Base-by-base conservation (phyloP, 2,888 invertebrate genomes). In the Volucella zonaria region DNA sequence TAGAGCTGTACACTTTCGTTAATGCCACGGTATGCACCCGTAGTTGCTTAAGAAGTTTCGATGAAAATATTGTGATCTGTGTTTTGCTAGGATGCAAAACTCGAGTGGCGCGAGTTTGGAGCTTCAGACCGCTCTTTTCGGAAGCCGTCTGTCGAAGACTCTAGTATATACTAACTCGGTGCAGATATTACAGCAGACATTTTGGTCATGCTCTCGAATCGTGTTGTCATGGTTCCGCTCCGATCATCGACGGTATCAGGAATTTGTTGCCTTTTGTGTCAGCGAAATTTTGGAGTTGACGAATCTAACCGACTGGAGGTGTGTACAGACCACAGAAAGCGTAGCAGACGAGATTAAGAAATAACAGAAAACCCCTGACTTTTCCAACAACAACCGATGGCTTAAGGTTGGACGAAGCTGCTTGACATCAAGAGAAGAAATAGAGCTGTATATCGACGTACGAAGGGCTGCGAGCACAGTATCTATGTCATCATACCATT, bases 11-110 rank as follows among this genome's bases (percentile, higher is more conserved):
- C 56, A 78, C 82, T 18, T 82, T 80, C 43, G 18, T 76, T 6
- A 82, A 81, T 15, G 80, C 82, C 1, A 79, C 77, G 68, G 4
- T 86, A 73, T 12, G 78, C 82, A n/a, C 85, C 82, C 2, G 82
- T n/a, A 82, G 38, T 40, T 51, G 40, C 10, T 2, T 40, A 42
- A 3, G 47, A 47, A 15, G 56, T 38, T 45, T 52, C 8, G 68
- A 68, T 56, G 56, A 56, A 11, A 9, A 18, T 47, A 8, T 68
- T 2, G 54, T 68, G 14, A 38, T 56, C 3, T 68, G 56, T 14
- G 47, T 68, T 58, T 54, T 51, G 15, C 18, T 59, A 31, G 59
- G 59, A 9, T 59, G 38, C 49, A 49, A 70, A 42, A 73, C 43
- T 47, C 52, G 52, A 31, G 62, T 61, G 23, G 52, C 71, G 12